Evolutionary conservation across 2,113 vertebrate genomes (phyloP), one percentile per base, ranked within the genome.

Genomic region (Microcebus ravelobensis): DNA sequence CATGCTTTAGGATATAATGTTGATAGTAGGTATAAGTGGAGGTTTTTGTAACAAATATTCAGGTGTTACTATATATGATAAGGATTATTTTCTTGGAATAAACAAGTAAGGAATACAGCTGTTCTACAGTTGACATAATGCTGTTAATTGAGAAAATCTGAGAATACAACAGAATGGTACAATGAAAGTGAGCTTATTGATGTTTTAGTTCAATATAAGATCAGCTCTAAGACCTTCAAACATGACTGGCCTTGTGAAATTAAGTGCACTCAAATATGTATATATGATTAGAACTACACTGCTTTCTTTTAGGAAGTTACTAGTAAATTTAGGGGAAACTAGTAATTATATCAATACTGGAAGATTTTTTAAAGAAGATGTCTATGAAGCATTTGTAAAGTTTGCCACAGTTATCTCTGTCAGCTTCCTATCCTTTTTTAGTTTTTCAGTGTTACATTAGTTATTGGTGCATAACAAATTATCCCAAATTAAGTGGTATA

Each of bases 301-400:
- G 17, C 61, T 95, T 85, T 94, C 11, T 42, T 90, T 94, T 91
- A 61, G 80, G 39, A 93, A 95, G 50, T 80, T 96, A 65, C 8
- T 71, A 11, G 10, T 81, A 81, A 82, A 42, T 73, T 55, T 88
- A 70, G 61, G 36, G 12, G 9, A 91, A 90, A 96, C 20, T 50
- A 81, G 13, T 80, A 73, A 17, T 76, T 95, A 80, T 91, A 65
- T 77, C 57, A 92, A 3, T 87, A 74, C 8, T 74, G 31, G 31
- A 87, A 77, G 39, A 29, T 34, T 45, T 91, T 29, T 83, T 20
- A 7, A 57, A 63, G 36, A 91, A 65, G 25, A 39, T 87, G 10
- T 85, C 12, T 65, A 0, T 48, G 48, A 91, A 96, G 8, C 25
- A 73, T 86, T 89, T 93, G 6, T 71, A 82, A 90, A 87, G 31